These are phyloP conservation scores for Blennius ocellaris DNA, from an alignment of 2,113 vertebrate genomes.

Conservation along the genomic window DNA sequence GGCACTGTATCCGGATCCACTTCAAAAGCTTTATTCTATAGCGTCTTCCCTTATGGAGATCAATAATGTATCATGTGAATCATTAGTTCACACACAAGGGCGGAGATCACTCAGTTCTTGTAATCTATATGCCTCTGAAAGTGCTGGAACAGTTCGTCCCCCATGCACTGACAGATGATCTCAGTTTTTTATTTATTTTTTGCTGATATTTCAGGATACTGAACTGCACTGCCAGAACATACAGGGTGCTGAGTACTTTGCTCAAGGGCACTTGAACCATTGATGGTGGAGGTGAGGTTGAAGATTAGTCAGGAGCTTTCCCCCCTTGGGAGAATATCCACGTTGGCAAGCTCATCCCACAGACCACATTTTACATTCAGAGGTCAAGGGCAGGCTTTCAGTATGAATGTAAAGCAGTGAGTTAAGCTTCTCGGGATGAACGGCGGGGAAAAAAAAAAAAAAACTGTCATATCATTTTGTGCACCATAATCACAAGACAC, in stretches of 20 bases:
- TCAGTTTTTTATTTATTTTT: slow-evolving; percentile 12
- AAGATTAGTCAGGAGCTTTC: slow-evolving; percentile 24
- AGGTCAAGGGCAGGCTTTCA: slow-evolving; percentile 51
- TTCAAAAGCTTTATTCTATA: slow-evolving; percentile 29
- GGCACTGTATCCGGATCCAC: slow-evolving; percentile 21
- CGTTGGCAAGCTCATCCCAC: slow-evolving; percentile 9
- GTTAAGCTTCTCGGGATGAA: slow-evolving; percentile 23
- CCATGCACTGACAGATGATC: slow-evolving; percentile 28
- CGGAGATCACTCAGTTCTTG: slow-evolving; percentile 53
- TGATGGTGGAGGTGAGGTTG: slow-evolving; percentile 4
- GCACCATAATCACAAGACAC: slow-evolving; percentile 7
- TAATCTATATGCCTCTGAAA: slow-evolving; percentile 58
- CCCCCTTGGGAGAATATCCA: slow-evolving; percentile 1
- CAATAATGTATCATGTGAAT: slow-evolving; percentile 70
- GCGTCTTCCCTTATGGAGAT: slow-evolving; percentile 56
- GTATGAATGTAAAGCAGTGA: slow-evolving; percentile 21
- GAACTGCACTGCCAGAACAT: slow-evolving; percentile 34
- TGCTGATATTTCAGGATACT: slow-evolving; percentile 39
- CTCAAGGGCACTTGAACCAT: slow-evolving; percentile 53
- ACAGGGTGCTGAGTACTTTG: slow-evolving; percentile 48
- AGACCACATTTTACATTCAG: slow-evolving; percentile 24
- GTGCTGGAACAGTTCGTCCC: slow-evolving; percentile 38
- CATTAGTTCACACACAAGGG: slow-evolving; percentile 53
- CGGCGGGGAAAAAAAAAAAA: background rate
- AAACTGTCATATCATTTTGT: slow-evolving; percentile 15